Evolutionary conservation across 1,140 invertebrate species (phyloP).

Genomic region (Drosophila virilis): DNA sequence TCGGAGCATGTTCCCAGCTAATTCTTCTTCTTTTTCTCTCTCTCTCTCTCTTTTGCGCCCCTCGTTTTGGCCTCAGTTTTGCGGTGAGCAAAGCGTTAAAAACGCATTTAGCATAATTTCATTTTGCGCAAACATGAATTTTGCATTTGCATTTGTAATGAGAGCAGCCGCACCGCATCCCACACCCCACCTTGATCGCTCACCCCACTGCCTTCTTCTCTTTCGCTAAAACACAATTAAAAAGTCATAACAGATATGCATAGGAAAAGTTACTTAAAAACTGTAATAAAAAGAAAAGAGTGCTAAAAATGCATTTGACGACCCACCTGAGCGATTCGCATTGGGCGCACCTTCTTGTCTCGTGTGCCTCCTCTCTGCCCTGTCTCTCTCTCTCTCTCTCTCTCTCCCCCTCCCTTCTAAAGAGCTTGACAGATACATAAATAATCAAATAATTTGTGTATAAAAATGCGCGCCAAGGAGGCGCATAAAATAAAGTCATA

Average conservation of each 20-base stretch:
- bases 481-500: conserved; percentile 78
- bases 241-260: conserved; percentile 58
- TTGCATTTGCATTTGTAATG: conserved; percentile 71
- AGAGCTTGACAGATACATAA: conserved; percentile 39
- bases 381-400: not conserved
- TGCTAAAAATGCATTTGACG: conserved; percentile 5
- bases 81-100: conserved; percentile 44
- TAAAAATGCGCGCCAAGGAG: conserved; percentile 68
- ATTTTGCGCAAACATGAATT: conserved; percentile 63
- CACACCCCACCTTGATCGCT: not conserved
- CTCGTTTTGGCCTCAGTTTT: conserved; percentile 8
- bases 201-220: not conserved
- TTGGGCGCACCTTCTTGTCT: conserved; percentile 37
- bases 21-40: conserved; percentile 7
- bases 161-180: not conserved
- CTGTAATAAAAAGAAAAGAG: conserved; percentile 16
- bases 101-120: conserved; percentile 59
- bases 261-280: conserved; percentile 25
- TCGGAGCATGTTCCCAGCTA: conserved; percentile 20
- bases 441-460: conserved; percentile 74
- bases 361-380: not conserved
- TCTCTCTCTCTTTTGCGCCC: not conserved
- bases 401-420: not conserved
- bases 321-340: conserved; percentile 13
- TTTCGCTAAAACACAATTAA: conserved; percentile 54